Percentiles rank a stretch among this genome's conserved stretches.
These are phyloP conservation scores for Fistularia commersonii DNA, from an alignment of 2,797 vertebrate genomes.

Conservation along the genomic window DNA sequence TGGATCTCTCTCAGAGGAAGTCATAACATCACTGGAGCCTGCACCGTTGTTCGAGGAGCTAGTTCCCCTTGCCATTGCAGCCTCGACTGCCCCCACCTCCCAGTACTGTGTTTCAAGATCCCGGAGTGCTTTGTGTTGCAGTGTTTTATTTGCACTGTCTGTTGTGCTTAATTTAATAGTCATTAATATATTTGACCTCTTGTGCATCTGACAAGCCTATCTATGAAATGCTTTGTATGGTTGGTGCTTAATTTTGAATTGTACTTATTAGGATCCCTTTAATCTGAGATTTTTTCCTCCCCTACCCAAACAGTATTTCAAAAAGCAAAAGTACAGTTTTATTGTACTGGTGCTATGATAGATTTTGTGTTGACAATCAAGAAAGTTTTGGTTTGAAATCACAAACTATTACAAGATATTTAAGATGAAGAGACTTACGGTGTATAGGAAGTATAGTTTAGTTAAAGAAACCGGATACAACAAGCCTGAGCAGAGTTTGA, in stretches of 20 bases:
- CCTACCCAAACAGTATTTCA: conserved; percentile 77
- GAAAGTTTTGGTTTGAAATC: conserved; percentile 81
- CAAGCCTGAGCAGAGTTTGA: conserved; percentile 54
- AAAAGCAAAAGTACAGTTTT: conserved; percentile 93
- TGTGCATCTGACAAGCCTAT: conserved; percentile 75
- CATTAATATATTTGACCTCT: conserved; percentile 85
- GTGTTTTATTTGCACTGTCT: conserved; percentile 77
- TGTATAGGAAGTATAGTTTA: conserved; percentile 76
- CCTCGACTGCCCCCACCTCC: conserved; percentile 45
- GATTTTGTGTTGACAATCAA: conserved; percentile 89
- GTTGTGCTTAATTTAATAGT: conserved; percentile 84
- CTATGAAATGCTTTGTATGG: conserved; percentile 76
- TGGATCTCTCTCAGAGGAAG: conserved; percentile 56
- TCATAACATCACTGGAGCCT: conserved; percentile 32
- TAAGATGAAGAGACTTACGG: conserved; percentile 75
- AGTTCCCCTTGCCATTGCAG: conserved; percentile 44
- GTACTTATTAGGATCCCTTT: conserved; percentile 77
- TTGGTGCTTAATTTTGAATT: conserved; percentile 81
- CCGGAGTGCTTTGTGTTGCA: conserved; percentile 72
- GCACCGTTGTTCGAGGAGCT: conserved; percentile 22
- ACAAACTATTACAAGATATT: conserved; percentile 81
- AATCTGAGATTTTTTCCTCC: conserved; percentile 69
- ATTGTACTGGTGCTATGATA: conserved; percentile 99
- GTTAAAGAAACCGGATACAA: conserved; percentile 57
- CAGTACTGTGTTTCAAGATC: conserved; percentile 22